These are phyloP conservation scores for Cheilosia soror DNA, from an alignment of 2,888 invertebrate species.

Conservation along the genomic window DNA sequence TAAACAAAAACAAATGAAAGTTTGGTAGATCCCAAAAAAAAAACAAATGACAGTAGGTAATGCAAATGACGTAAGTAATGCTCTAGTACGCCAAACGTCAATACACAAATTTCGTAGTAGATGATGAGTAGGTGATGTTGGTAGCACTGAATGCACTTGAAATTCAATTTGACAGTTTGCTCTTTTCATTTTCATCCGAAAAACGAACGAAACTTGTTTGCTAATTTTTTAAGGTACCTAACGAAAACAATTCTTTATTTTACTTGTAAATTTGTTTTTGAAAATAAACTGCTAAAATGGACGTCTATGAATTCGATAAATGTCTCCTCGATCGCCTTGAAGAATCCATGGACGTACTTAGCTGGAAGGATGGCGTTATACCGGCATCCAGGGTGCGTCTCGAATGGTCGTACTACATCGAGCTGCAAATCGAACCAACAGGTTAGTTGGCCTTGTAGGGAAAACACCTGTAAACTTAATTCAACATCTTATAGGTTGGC, in stretches of 20 bases:
- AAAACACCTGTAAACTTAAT: background rate
- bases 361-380: slow-evolving; percentile 82
- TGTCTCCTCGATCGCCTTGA: slow-evolving; percentile 85
- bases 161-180: slow-evolving; percentile 69
- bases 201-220: background rate
- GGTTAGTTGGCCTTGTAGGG: slow-evolving; percentile 76
- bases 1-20: slow-evolving; percentile 45
- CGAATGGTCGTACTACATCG: slow-evolving; percentile 86
- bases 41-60: background rate
- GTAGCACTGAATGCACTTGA: slow-evolving; percentile 26
- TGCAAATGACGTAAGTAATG: slow-evolving; percentile 37
- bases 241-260: background rate
- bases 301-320: slow-evolving; percentile 86
- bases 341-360: slow-evolving; percentile 85
- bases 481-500: slow-evolving; percentile 84
- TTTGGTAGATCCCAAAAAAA: background rate
- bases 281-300: slow-evolving; percentile 82
- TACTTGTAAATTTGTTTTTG: background rate
- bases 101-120: slow-evolving; percentile 20
- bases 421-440: slow-evolving; percentile 85
- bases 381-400: slow-evolving; percentile 84
- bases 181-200: slow-evolving; percentile 9
- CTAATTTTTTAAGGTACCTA: background rate
- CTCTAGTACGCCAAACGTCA: slow-evolving; percentile 20
- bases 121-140: slow-evolving; percentile 8